Base-by-base conservation (phyloP, 2,797 vertebrate genomes). In the Austrolebias charrua region DNA sequence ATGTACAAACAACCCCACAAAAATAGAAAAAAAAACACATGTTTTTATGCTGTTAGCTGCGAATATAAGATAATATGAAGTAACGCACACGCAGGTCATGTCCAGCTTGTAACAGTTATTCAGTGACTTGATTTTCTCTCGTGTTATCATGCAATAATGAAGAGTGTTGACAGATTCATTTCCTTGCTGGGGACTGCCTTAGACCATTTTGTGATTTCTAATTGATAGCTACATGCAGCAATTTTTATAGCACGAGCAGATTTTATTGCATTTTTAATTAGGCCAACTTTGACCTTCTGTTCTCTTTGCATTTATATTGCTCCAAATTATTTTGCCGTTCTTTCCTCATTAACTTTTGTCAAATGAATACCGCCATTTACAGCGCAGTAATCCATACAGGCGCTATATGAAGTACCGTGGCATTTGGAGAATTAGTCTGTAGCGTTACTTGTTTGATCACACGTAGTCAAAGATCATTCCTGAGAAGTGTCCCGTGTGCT, bases 181-280 rank as follows among this genome's bases (percentile, higher is more conserved):
- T 89, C 86, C 82, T 81, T 10, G 76, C 78, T 59, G 75, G 76
- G 38, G 70, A 79, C 72, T 52, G 75, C 86, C 80, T 69, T 73
- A 65, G 79, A 85, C 81, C 81, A 66, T 86, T 88, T 82, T 81
- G 85, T 76, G 86, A 88, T 89, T 86, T 86, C 80, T 89, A 90
- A 90, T 91, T 90, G 89, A 90, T 90, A 85, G 88, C 81, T 86
- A 79, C 85, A 84, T 54, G 79, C 75, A 58, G 81, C 76, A 72
- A 74, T 86, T 88, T n/a, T 90, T 83, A 85, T 59, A 66, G 81
- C 80, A 70, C 67, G 28, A 80, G 66, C 82, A 76, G 79, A 85
- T 84, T 90, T 90, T 88, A 88, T 83, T 80, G 88, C 84, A 74
- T 76, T 89, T 89, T 90, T 91, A 89, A 91, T 91, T 90, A 90